Percentiles rank a stretch among this genome's conserved stretches.
Evolutionary conservation across 2,113 vertebrate genomes (phyloP).

Genomic region (Geothlypis trichas): DNA sequence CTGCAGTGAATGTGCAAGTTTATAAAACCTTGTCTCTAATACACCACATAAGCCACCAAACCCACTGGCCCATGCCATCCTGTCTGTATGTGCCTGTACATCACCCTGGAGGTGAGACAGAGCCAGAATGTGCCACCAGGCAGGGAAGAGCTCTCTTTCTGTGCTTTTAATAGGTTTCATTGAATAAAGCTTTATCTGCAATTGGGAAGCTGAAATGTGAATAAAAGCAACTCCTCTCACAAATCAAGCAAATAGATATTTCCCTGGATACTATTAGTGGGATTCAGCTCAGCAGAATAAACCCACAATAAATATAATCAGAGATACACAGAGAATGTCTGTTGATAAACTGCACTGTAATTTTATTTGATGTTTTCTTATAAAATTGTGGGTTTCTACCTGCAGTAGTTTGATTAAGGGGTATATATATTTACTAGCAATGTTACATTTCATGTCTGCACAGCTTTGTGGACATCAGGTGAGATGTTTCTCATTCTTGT

Average conservation of each 20-base stretch:
- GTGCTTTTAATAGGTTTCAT: conserved; percentile 23
- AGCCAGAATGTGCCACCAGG: background rate
- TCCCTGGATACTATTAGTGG: conserved; percentile 53
- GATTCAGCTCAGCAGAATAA: conserved; percentile 50
- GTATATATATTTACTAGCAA: background rate
- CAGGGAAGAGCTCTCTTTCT: background rate
- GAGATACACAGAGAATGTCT: conserved; percentile 31
- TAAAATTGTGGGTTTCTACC: conserved; percentile 58
- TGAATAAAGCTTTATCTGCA: conserved; percentile 10
- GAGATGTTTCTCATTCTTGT: background rate
- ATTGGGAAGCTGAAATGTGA: conserved; percentile 42
- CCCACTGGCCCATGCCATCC: background rate
- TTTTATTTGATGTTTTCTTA: conserved; percentile 64
- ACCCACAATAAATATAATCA: conserved; percentile 54
- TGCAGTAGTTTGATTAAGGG: conserved; percentile 31
- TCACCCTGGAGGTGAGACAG: background rate
- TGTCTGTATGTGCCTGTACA: background rate
- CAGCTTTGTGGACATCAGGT: background rate
- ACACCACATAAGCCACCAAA: conserved; percentile 1
- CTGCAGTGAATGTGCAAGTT: background rate
- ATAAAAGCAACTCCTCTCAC: conserved; percentile 49
- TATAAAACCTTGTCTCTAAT: background rate
- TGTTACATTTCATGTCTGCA: conserved; percentile 29
- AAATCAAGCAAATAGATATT: conserved; percentile 67
- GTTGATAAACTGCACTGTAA: conserved; percentile 60